Evolutionary conservation across 1,140 invertebrate species (phyloP).

Genomic region (Lepidotrigona ventralis): DNA sequence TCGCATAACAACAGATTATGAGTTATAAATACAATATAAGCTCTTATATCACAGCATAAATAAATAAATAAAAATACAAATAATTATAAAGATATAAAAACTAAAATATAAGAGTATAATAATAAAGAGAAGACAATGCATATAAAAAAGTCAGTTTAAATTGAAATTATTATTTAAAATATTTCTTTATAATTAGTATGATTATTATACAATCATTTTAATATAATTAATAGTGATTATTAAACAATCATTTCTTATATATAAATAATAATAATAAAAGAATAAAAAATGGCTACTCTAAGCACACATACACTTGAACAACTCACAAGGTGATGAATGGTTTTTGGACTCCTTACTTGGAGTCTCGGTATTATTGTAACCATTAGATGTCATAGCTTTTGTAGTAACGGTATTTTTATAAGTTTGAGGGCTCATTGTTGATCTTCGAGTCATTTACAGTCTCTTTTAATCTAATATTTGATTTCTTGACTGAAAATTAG

Average conservation of each 20-base stretch:
- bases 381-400: conserved; percentile 76
- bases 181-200: neutral
- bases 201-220: neutral
- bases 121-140: neutral
- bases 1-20: neutral
- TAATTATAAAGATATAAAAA: neutral
- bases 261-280: conserved; percentile 42
- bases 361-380: conserved; percentile 65
- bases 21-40: neutral
- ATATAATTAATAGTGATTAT: neutral
- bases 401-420: conserved; percentile 75
- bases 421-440: conserved; percentile 76
- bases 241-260: neutral
- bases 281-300: conserved; percentile 73
- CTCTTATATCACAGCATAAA: neutral
- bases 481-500: conserved; percentile 13
- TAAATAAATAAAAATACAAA: neutral
- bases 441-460: conserved; percentile 35
- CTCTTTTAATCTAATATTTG: neutral
- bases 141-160: conserved; percentile 11
- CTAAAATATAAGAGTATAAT: neutral
- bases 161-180: conserved; percentile 7
- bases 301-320: conserved; percentile 79
- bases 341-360: conserved; percentile 70
- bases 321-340: conserved; percentile 80